Percentiles rank a stretch among this genome's conserved stretches.
These are phyloP conservation scores for Pediacus dermestoides DNA, from an alignment of 2,888 invertebrate species.

Conservation along the genomic window DNA sequence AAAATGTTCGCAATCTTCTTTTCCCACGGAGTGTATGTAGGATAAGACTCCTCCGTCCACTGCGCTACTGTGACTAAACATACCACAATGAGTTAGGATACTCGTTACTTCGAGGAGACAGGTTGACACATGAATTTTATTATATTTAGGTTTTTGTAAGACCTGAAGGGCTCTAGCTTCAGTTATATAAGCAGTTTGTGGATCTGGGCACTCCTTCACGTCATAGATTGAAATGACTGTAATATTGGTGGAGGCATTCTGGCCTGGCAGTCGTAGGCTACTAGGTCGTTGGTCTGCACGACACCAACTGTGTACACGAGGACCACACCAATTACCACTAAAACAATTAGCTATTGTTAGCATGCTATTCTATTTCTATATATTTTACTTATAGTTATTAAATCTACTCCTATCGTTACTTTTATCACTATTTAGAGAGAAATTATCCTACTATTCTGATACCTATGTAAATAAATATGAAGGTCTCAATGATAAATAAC, in stretches of 20 bases:
- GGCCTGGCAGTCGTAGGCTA: constrained; percentile 3
- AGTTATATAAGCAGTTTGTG: neutral
- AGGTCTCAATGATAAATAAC: too few relatives aligned
- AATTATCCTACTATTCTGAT: too few relatives aligned
- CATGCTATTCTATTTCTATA: too few relatives aligned
- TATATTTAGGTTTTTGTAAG: neutral
- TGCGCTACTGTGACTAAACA: neutral
- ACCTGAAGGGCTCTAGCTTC: neutral
- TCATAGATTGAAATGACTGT: constrained; percentile 1
- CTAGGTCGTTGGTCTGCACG: too few relatives aligned
- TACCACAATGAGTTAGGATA: constrained; percentile 1
- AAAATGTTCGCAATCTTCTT: constrained; percentile 1
- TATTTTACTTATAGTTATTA: too few relatives aligned
- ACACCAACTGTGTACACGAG: too few relatives aligned
- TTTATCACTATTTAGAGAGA: too few relatives aligned
- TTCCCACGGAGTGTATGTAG: constrained; percentile 2
- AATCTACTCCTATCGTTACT: too few relatives aligned
- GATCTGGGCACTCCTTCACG: neutral
- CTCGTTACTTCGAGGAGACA: neutral
- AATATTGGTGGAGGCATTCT: constrained; percentile 2
- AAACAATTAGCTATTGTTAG: too few relatives aligned
- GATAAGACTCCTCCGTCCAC: neutral
- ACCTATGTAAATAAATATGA: too few relatives aligned
- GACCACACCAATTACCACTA: too few relatives aligned
- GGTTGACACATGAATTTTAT: constrained; percentile 1